phyloP scores from a whole-genome alignment of 1,140 invertebrate species.

The Andricus grossulariae region DNA sequence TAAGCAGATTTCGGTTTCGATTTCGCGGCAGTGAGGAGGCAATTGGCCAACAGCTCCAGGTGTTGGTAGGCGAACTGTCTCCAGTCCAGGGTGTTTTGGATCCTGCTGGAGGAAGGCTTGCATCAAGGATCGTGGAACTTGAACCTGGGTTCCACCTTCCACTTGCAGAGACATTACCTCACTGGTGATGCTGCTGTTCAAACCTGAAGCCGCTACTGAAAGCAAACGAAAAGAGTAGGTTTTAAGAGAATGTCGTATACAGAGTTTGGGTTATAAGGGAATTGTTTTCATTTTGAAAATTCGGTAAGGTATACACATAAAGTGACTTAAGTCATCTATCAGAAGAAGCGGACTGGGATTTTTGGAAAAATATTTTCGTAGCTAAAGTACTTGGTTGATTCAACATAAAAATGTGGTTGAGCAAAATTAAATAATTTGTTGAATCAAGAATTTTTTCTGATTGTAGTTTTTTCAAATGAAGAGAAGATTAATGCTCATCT shows the following conservation, averaged over 20 bases:
- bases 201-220: slow-evolving; percentile 69
- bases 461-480: too few relatives aligned
- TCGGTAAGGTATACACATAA: too few relatives aligned
- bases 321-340: too few relatives aligned
- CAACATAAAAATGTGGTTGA: too few relatives aligned
- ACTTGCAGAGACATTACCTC: slow-evolving; percentile 69
- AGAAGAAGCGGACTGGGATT: too few relatives aligned
- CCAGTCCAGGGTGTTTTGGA: slow-evolving; percentile 80
- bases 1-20: slow-evolving; percentile 87
- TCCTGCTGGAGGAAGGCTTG: slow-evolving; percentile 82
- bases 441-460: too few relatives aligned
- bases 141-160: slow-evolving; percentile 78
- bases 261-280: background rate
- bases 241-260: background rate
- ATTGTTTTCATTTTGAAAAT: too few relatives aligned
- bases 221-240: slow-evolving; percentile 53
- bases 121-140: slow-evolving; percentile 80
- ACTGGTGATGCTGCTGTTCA: slow-evolving; percentile 60
- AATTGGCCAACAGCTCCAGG: slow-evolving; percentile 61
- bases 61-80: slow-evolving; percentile 78
- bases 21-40: slow-evolving; percentile 75
- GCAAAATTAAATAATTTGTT: too few relatives aligned
- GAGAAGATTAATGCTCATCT: too few relatives aligned
- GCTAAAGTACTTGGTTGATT: too few relatives aligned
- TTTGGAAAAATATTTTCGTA: too few relatives aligned